These are phyloP conservation scores for Notothenia coriiceps DNA, from an alignment of 2,113 vertebrate species.

Conservation along the genomic window DNA sequence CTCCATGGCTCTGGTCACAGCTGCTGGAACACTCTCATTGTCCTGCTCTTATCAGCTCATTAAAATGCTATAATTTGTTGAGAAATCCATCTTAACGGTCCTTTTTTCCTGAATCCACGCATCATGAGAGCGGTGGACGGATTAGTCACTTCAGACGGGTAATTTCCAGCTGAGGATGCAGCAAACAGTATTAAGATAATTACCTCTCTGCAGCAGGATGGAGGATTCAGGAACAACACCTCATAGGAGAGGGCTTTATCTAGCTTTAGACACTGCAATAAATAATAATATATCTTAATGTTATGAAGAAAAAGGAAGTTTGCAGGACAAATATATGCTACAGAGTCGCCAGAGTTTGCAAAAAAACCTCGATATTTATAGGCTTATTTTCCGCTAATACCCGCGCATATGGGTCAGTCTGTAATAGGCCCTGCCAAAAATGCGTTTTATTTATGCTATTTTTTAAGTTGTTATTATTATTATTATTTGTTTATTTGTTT, in stretches of 20 bases:
- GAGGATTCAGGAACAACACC: slow-evolving; percentile 24
- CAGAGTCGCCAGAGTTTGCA: not conserved
- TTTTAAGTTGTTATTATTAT: no score
- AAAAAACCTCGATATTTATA: not conserved
- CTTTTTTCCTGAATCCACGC: slow-evolving; percentile 30
- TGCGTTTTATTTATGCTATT: no score
- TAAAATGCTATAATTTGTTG: slow-evolving; percentile 54
- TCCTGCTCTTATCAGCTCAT: slow-evolving; percentile 59
- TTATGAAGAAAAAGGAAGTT: not conserved
- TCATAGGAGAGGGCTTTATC: not conserved
- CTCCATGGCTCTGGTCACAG: slow-evolving; percentile 31
- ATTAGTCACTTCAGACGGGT: slow-evolving; percentile 61
- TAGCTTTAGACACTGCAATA: not conserved
- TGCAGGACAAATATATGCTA: not conserved
- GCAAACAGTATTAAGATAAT: slow-evolving; percentile 67
- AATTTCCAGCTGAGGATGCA: slow-evolving; percentile 64
- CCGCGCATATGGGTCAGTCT: not conserved
- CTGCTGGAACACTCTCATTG: slow-evolving; percentile 36
- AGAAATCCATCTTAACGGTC: slow-evolving; percentile 45
- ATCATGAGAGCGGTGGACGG: slow-evolving; percentile 41
- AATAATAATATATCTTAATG: slow-evolving; percentile 6
- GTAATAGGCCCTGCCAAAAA: not conserved
- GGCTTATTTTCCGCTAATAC: not conserved
- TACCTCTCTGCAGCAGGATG: slow-evolving; percentile 51
- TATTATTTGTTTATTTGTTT: no score